A percentile compares a stretch with the other conserved stretches of the same genome.
These are phyloP conservation scores for Acrossocheilus wenchowensis DNA, from an alignment of 2,797 vertebrate genomes.

Conservation along the genomic window DNA sequence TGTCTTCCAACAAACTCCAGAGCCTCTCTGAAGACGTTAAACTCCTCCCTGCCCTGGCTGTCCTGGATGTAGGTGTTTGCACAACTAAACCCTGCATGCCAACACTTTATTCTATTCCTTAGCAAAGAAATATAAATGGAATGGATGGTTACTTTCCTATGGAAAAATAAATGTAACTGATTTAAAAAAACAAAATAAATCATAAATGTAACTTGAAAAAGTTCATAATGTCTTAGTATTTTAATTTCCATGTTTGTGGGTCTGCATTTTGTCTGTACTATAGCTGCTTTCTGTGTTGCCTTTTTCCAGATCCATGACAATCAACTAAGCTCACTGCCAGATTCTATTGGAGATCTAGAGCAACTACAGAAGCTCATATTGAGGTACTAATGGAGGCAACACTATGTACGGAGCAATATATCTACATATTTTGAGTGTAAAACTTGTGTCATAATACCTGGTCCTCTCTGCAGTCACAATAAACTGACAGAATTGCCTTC, in stretches of 20 bases:
- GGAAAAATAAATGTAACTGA: neutral
- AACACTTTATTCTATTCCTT: neutral
- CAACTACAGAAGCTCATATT: slow-evolving; percentile 91
- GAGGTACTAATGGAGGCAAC: slow-evolving; percentile 75
- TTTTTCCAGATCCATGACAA: slow-evolving; percentile 91
- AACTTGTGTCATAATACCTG: neutral
- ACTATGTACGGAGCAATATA: neutral
- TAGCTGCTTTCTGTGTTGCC: slow-evolving; percentile 35
- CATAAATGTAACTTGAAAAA: neutral
- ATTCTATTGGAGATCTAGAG: slow-evolving; percentile 84
- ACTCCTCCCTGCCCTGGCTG: slow-evolving; percentile 84
- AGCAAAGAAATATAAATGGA: too few species aligned
- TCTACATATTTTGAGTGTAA: neutral
- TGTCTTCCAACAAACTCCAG: slow-evolving; percentile 91
- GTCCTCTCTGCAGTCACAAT: slow-evolving; percentile 80
- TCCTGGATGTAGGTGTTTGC: slow-evolving; percentile 86
- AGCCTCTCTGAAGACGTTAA: slow-evolving; percentile 86
- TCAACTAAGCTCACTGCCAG: slow-evolving; percentile 84
- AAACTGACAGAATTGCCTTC: slow-evolving; percentile 79
- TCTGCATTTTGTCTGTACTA: neutral
- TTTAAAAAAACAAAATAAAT: neutral
- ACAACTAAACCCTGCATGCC: neutral
- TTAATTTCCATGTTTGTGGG: neutral
- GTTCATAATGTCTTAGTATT: neutral
- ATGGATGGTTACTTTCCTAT: neutral